Percentiles rank a stretch among this genome's conserved stretches.
Evolutionary conservation across 2,797 vertebrate genomes (phyloP).

Genomic region (Pipistrellus pygmaeus): DNA sequence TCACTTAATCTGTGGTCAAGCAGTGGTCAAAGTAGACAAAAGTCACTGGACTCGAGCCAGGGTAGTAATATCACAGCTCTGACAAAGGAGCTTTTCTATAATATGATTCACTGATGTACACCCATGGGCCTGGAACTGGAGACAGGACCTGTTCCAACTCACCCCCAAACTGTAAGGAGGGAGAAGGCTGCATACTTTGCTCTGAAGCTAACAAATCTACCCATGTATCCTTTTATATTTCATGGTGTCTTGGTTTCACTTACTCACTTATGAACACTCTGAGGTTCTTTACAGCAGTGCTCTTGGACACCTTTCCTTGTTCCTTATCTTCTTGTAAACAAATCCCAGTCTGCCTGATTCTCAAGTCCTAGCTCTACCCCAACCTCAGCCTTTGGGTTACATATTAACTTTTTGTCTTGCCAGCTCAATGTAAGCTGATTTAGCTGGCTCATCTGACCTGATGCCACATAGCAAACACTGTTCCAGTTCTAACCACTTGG

Average conservation of each 20-base stretch:
- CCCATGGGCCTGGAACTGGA: not conserved
- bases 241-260: not conserved
- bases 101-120: not conserved
- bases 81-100: slow-evolving; percentile 1
- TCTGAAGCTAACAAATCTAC: not conserved
- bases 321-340: not conserved
- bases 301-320: not conserved
- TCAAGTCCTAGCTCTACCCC: not conserved
- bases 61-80: not conserved
- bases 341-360: slow-evolving; percentile 16
- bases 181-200: not conserved
- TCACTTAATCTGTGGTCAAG: not conserved
- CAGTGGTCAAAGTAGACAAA: not conserved
- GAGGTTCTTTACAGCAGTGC: not conserved
- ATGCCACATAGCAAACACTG: not conserved
- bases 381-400: not conserved
- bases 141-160: slow-evolving; percentile 10
- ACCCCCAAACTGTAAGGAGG: not conserved
- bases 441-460: not conserved
- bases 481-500: slow-evolving; percentile 49
- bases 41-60: not conserved
- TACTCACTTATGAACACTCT: not conserved
- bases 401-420: slow-evolving; percentile 40
- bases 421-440: slow-evolving; percentile 31
- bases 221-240: not conserved